Evolutionary conservation across 2,888 invertebrate genomes (phyloP).

Genomic region (Cotesia congregata): DNA sequence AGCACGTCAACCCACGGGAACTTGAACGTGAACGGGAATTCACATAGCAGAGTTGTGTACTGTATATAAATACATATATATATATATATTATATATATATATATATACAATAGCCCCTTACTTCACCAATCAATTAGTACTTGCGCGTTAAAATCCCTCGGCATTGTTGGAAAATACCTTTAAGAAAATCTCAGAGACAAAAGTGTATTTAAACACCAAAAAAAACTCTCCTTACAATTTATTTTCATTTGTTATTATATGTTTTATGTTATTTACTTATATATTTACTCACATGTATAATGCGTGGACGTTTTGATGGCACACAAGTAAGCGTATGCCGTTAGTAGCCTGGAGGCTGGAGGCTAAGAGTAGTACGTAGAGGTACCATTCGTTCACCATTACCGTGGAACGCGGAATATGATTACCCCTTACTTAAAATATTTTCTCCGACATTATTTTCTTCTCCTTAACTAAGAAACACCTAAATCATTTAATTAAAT

Average conservation of each 20-base stretch:
- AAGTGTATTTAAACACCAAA: not conserved
- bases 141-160: not conserved
- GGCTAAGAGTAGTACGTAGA: not conserved
- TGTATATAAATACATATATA: not conserved
- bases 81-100: not conserved
- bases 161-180: not conserved
- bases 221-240: not conserved
- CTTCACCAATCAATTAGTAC: slow-evolving; percentile 41
- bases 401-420: slow-evolving; percentile 68
- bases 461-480: not conserved
- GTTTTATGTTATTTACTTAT: not conserved
- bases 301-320: not conserved
- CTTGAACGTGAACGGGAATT: slow-evolving; percentile 1
- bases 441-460: slow-evolving; percentile 2
- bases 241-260: not conserved
- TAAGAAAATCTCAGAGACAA: not conserved
- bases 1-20: slow-evolving; percentile 35
- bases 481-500: slow-evolving; percentile 3
- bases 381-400: slow-evolving; percentile 61
- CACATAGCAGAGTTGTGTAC: not conserved
- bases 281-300: slow-evolving; percentile 6
- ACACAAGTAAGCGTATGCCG: slow-evolving; percentile 55
- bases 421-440: slow-evolving; percentile 59
- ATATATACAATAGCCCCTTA: slow-evolving; percentile 19
- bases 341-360: slow-evolving; percentile 64